phyloP scores from a whole-genome alignment of 2,113 vertebrate genomes.

The Menura novaehollandiae region DNA sequence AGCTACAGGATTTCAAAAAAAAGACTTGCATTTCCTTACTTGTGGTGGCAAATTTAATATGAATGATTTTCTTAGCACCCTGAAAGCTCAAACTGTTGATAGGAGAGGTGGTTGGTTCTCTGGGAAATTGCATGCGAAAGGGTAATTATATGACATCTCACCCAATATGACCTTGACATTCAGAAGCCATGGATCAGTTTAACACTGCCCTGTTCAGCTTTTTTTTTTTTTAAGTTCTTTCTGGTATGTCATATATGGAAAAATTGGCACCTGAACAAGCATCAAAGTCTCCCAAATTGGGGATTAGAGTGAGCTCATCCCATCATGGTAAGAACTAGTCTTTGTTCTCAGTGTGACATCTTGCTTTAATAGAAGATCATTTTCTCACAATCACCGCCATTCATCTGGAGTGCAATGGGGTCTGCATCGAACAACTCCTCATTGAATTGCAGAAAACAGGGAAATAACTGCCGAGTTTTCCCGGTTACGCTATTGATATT shows the following conservation, averaged over 20 bases:
- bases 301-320: constrained; percentile 76
- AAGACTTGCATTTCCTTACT: background rate
- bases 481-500: constrained; percentile 73
- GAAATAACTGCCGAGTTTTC: constrained; percentile 76
- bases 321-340: constrained; percentile 71
- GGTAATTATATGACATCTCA: constrained; percentile 14
- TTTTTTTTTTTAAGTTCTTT: background rate
- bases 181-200: constrained; percentile 6
- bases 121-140: background rate
- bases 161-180: constrained; percentile 52
- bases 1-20: background rate
- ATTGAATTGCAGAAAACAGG: constrained; percentile 74
- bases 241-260: constrained; percentile 49
- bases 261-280: constrained; percentile 68
- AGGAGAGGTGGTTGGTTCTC: background rate
- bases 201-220: constrained; percentile 1
- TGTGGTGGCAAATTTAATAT: background rate
- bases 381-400: constrained; percentile 80
- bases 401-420: constrained; percentile 70
- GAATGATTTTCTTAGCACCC: background rate
- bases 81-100: background rate
- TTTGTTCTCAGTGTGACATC: constrained; percentile 76
- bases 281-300: constrained; percentile 64
- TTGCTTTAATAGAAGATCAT: constrained; percentile 70
- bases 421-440: constrained; percentile 75